A percentile compares a stretch with the other conserved stretches of the same genome.
Conservation (phyloP, 2,888 invertebrate species). For the Zhuqinia jingwanae region DNA sequence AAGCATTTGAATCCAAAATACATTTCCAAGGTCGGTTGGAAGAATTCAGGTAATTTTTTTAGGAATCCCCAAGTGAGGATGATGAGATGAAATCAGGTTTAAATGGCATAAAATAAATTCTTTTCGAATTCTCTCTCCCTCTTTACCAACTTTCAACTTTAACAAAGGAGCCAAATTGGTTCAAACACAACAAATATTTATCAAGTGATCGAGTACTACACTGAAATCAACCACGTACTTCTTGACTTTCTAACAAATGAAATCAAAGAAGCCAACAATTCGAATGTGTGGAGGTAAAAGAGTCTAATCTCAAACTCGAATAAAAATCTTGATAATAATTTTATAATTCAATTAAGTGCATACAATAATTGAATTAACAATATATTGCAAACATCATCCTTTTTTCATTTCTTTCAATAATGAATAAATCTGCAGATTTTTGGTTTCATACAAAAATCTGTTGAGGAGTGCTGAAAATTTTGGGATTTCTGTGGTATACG, state of each 20-base stretch:
- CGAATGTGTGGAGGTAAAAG: conserved; percentile 91
- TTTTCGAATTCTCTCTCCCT: too few species aligned
- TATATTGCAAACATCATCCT: too few species aligned
- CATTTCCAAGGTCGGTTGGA: conserved; percentile 86
- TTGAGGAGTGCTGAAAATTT: conserved; percentile 93
- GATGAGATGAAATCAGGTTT: too few species aligned
- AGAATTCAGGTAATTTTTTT: conserved; percentile 86
- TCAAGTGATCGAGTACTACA: conserved; percentile 91
- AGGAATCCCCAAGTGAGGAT: too few species aligned
- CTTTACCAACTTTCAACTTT: neutral
- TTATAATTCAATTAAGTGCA: too few species aligned
- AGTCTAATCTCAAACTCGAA: too few species aligned
- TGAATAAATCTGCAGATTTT: too few species aligned
- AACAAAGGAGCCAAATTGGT: conserved; percentile 82
- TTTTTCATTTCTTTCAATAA: neutral
- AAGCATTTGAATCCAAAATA: conserved; percentile 84
- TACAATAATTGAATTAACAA: neutral
- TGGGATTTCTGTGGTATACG: conserved; percentile 91
- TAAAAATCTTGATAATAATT: too few species aligned
- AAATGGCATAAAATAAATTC: too few species aligned
- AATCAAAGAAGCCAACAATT: conserved; percentile 93
- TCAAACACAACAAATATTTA: conserved; percentile 89
- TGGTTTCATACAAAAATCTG: conserved; percentile 93
- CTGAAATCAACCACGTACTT: conserved; percentile 90
- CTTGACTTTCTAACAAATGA: conserved; percentile 91